phyloP scores from a whole-genome alignment of 2,888 invertebrate genomes.

The Allophyes oxyacanthae region DNA sequence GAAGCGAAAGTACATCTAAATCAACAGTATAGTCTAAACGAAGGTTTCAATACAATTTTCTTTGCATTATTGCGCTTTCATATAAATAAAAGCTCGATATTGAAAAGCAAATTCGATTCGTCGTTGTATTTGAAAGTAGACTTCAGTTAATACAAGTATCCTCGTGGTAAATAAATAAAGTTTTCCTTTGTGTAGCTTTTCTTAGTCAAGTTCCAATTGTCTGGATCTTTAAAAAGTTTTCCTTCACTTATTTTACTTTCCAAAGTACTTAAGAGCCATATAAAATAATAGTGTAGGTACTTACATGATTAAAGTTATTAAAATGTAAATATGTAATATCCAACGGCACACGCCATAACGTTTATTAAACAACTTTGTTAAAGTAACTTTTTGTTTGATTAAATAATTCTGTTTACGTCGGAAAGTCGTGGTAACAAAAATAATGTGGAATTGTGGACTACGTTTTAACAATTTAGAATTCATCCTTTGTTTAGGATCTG shows the following conservation, averaged over 20 bases:
- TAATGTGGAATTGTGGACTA: background rate
- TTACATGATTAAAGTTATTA: slow-evolving; percentile 12
- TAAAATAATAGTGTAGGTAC: slow-evolving; percentile 6
- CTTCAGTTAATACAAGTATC: too few species aligned
- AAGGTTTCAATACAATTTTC: background rate
- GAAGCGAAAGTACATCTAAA: background rate
- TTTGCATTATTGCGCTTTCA: too few species aligned
- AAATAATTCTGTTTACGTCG: background rate
- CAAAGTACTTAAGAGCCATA: slow-evolving; percentile 8
- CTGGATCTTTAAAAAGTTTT: too few species aligned
- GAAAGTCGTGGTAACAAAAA: background rate
- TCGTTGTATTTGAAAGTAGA: too few species aligned
- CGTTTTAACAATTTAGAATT: background rate
- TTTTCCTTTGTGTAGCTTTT: too few species aligned
- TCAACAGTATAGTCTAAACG: background rate
- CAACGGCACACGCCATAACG: too few species aligned
- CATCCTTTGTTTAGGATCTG: too few species aligned
- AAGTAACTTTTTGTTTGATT: slow-evolving; percentile 9
- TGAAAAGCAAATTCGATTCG: too few species aligned
- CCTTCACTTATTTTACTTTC: slow-evolving; percentile 6
- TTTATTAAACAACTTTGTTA: slow-evolving; percentile 4
- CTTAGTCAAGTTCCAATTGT: too few species aligned
- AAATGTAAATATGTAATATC: too few species aligned
- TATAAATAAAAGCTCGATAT: too few species aligned
- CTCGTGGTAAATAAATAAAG: too few species aligned